Base-by-base conservation (phyloP, 2,888 invertebrate genomes). In the Phragmatobia fuliginosa region DNA sequence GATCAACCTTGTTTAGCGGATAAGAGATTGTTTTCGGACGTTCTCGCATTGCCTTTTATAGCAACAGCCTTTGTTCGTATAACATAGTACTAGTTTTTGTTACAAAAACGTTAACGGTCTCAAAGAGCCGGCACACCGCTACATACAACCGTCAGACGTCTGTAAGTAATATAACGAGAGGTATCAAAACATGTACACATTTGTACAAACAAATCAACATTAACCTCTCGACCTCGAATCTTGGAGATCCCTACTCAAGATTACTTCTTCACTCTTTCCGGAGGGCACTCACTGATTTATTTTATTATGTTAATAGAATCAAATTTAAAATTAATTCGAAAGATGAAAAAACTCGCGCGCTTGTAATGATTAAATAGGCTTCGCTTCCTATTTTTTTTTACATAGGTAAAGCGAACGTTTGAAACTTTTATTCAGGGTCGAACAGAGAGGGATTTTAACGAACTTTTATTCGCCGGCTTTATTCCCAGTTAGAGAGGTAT, bases 371-470 rank as follows among this genome's bases (percentile, higher is more conserved):
- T 90, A 89, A 91, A 90, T 87, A 90, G 87, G 87, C 83, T 81
- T 87, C 85, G 87, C 87, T 90, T 91, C 88, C 89, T 85, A 83
- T 81, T 84, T 83, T 86, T 79, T 82, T 80, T 81, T 84, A 84
- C 82, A 79, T 85, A 81, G 82, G 83, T 81, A 87, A 90, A 88
- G 87, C 87, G 82, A 81, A 78, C 83, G 83, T 86, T 89, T 79
- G 77, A 87, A 92, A 90, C 87, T 91, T 92, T 91, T 90, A 89
- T 91, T 88, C 87, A 82, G 87, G 87, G 83, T 88, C 88, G 89
- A 90, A 86, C 77, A 88, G 82, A 88, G 89, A 91, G 89, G 90
- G 90, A 91, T 91, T 94, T 92, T 93, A 93, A 93, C 91, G 90
- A 94, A 92, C 87, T 89, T 91, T 92, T 90, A 90, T 92, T 89